These are phyloP conservation scores for Amazona guildingii DNA, from an alignment of 2,113 vertebrate species.

Conservation along the genomic window DNA sequence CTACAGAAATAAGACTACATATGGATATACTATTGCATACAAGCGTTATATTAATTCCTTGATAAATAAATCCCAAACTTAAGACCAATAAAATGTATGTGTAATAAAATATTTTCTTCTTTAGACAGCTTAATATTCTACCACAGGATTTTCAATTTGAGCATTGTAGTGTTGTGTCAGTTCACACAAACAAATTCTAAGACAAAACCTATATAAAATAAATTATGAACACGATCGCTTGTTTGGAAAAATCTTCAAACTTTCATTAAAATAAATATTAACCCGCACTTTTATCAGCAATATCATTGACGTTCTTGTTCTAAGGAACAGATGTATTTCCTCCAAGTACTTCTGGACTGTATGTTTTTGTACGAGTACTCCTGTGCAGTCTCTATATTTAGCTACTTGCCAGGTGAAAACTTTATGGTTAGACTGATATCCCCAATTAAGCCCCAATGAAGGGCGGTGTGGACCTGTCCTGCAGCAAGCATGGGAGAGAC, in stretches of 20 bases:
- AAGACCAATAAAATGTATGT: not conserved
- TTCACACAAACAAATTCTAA: not conserved
- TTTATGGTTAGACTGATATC: not conserved
- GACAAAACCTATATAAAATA: not conserved
- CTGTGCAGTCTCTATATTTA: not conserved
- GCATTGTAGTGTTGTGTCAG: not conserved
- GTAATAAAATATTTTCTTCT: not conserved
- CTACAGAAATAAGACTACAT: not conserved
- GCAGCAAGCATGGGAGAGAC: not conserved
- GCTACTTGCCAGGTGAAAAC: not conserved
- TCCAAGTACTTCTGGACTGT: not conserved
- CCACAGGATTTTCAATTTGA: not conserved
- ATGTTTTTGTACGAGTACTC: not conserved
- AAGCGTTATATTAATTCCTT: not conserved
- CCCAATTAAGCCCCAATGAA: not conserved
- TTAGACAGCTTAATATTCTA: not conserved
- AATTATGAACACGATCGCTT: not conserved
- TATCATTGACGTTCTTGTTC: not conserved
- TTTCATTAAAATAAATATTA: not conserved
- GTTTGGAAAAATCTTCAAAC: not conserved
- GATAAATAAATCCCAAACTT: not conserved
- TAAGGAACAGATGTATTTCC: not conserved
- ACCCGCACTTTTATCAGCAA: not conserved
- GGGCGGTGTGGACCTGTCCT: not conserved
- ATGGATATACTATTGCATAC: not conserved